These are phyloP conservation scores for Octomys mimax DNA, from an alignment of 2,797 vertebrate species.

Conservation along the genomic window DNA sequence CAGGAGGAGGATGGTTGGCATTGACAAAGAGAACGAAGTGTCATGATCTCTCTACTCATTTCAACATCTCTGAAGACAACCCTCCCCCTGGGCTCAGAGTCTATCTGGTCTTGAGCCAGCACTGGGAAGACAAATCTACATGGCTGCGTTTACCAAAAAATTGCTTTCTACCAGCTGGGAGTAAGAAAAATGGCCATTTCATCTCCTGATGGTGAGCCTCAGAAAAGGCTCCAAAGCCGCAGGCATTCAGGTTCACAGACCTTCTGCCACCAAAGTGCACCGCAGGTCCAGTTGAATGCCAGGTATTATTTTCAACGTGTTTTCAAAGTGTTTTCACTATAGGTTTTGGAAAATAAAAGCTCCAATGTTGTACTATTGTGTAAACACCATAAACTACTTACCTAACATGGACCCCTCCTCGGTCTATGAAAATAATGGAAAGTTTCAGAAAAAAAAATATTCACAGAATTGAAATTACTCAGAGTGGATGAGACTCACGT, in stretches of 20 bases:
- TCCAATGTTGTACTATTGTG: neutral
- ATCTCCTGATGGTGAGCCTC: neutral
- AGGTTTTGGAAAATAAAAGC: slow-evolving; percentile 1
- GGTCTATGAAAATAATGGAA: slow-evolving; percentile 37
- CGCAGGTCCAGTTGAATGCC: neutral
- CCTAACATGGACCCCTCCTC: neutral
- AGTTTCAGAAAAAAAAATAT: slow-evolving; percentile 53
- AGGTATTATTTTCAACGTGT: slow-evolving; percentile 18
- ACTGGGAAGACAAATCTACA: neutral
- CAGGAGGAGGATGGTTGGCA: neutral
- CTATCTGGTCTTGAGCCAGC: neutral
- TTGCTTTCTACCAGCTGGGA: neutral
- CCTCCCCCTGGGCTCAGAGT: neutral
- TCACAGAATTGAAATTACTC: slow-evolving; percentile 51
- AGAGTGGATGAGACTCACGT: neutral
- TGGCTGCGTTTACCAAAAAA: slow-evolving; percentile 20
- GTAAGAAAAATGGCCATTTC: neutral
- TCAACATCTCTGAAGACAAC: neutral
- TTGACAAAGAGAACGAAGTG: neutral
- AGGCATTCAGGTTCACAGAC: neutral
- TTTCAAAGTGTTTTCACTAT: neutral
- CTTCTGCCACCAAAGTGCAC: neutral
- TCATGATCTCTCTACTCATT: neutral
- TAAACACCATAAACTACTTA: slow-evolving; percentile 46
- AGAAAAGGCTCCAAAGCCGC: neutral